Evolutionary conservation across 1,140 invertebrate species (phyloP).

Genomic region (Globodera ellingtonae): DNA sequence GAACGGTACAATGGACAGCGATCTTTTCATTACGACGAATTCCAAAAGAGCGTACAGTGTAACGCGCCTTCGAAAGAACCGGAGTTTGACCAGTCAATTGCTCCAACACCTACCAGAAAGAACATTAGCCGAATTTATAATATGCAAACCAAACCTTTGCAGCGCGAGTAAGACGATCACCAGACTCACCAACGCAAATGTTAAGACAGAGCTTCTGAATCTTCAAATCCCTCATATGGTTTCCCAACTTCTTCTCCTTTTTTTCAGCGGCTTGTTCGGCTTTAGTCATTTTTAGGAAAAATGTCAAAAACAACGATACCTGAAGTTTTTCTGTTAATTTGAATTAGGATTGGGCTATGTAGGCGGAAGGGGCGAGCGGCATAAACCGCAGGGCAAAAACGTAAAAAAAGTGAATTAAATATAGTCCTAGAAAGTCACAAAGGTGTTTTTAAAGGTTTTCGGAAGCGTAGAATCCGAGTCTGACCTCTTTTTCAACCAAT

Average conservation of each 20-base stretch:
- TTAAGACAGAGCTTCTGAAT: constrained; percentile 97
- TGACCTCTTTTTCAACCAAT: too few species aligned
- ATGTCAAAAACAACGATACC: too few species aligned
- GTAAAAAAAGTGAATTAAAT: too few species aligned
- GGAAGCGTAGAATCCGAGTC: too few species aligned
- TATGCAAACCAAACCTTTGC: constrained; percentile 77
- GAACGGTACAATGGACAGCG: constrained; percentile 96
- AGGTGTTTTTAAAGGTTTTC: too few species aligned
- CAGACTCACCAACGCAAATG: constrained; percentile 99
- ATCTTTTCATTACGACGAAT: constrained; percentile 99
- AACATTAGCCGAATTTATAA: background rate
- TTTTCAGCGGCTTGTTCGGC: constrained; percentile 61
- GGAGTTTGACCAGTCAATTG: constrained; percentile 97
- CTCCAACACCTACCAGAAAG: constrained; percentile 83
- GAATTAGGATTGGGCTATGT: too few species aligned
- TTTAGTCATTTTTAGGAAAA: constrained; percentile 48
- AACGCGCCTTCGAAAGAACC: constrained; percentile 95
- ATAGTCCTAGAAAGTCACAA: too few species aligned
- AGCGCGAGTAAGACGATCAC: constrained; percentile 91
- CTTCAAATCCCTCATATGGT: constrained; percentile 92
- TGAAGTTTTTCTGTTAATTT: too few species aligned
- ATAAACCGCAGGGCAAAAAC: too few species aligned
- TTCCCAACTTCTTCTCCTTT: constrained; percentile 81
- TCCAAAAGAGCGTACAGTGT: constrained; percentile 97
- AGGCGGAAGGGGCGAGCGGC: too few species aligned